Evolutionary conservation across 2,113 vertebrate genomes (phyloP).

Genomic region (Ptilorrhoa leucosticta): DNA sequence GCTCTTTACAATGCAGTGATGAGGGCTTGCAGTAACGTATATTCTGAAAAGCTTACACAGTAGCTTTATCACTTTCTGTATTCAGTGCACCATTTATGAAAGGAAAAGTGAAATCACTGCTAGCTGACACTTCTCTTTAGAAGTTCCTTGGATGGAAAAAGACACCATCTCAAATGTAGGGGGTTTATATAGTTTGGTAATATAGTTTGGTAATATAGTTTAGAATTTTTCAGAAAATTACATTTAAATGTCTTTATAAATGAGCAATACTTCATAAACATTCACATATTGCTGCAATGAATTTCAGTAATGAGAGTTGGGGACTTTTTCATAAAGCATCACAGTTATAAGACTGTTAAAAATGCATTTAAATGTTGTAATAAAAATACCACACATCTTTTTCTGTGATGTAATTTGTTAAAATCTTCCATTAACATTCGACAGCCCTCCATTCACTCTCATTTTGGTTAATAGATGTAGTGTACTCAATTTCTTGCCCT

Average conservation of each 20-base stretch:
- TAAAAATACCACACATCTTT: not conserved
- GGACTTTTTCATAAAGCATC: not conserved
- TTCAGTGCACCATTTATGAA: not conserved
- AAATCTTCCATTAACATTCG: not conserved
- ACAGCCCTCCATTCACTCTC: not conserved
- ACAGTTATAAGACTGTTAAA: not conserved
- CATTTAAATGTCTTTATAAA: not conserved
- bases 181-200: not conserved
- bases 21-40: not conserved
- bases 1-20: not conserved
- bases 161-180: not conserved
- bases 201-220: not conserved
- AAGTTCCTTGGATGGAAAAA: not conserved
- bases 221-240: not conserved
- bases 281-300: not conserved
- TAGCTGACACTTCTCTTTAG: not conserved
- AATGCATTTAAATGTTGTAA: not conserved
- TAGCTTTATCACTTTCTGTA: not conserved
- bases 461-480: constrained; percentile 6
- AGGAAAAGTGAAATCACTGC: not conserved
- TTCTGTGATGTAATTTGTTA: not conserved
- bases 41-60: not conserved
- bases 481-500: constrained; percentile 12
- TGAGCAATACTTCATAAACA: not conserved
- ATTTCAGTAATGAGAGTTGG: not conserved